Evolutionary conservation across 2,797 vertebrate species (phyloP).

Genomic region (Agapornis canus): DNA sequence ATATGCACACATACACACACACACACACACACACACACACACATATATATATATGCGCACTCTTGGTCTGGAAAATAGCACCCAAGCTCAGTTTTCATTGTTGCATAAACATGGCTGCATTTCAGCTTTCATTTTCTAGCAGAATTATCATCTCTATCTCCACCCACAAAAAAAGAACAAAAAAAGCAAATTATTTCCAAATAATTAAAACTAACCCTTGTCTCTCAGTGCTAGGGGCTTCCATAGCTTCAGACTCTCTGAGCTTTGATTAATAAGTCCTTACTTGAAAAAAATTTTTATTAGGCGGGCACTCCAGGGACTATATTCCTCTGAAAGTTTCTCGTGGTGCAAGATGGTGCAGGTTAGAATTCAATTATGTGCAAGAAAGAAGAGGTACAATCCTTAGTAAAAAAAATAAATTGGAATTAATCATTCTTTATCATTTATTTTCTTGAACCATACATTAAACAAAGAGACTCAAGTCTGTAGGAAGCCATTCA

Average conservation of each 20-base stretch:
- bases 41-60: background rate
- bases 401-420: background rate
- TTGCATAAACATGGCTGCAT: background rate
- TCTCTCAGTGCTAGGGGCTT: background rate
- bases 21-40: no score
- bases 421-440: background rate
- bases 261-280: constrained; percentile 7
- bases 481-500: background rate
- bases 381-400: background rate
- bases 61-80: background rate
- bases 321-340: background rate
- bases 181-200: background rate
- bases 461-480: background rate
- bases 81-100: background rate
- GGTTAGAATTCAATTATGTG: background rate
- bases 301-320: background rate
- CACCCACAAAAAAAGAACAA: background rate
- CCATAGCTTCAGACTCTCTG: background rate
- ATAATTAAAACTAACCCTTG: background rate
- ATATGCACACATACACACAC: no score
- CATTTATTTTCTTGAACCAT: background rate
- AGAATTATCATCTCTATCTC: background rate
- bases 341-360: background rate
- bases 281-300: background rate
- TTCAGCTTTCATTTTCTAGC: background rate